A percentile compares a stretch with the other conserved stretches of the same genome.
Conservation (phyloP, 2,888 invertebrate genomes). For the Capitulum mitella region DNA sequence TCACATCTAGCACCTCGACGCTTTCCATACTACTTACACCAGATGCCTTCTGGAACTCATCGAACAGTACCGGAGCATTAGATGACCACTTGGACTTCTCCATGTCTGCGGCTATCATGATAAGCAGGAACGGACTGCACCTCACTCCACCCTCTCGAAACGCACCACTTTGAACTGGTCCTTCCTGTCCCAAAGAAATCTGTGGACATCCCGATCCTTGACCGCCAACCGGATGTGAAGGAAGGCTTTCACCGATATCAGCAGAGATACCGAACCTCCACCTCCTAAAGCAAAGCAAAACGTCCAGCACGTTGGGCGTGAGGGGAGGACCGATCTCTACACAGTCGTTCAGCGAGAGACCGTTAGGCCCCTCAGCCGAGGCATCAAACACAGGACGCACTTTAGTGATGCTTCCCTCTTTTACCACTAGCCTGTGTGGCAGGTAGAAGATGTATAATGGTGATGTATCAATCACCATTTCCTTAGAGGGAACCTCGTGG, state of each 20-base stretch:
- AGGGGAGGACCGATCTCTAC: background rate
- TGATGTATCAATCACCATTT: background rate
- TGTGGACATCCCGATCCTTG: background rate
- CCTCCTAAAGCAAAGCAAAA: background rate
- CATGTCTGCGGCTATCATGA: background rate
- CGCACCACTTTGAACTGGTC: background rate
- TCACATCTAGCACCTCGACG: background rate
- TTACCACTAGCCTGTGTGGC: background rate
- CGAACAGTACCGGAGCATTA: background rate
- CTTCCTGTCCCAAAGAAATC: background rate
- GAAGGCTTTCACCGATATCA: background rate
- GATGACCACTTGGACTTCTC: background rate
- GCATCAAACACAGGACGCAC: background rate
- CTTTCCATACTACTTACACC: background rate
- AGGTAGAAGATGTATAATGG: too few species aligned
- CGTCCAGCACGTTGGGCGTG: background rate
- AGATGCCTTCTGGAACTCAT: background rate
- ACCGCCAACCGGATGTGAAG: background rate
- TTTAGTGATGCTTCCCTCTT: background rate
- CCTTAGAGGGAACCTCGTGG: background rate
- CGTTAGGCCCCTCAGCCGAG: background rate
- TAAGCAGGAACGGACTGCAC: background rate
- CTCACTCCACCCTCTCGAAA: background rate
- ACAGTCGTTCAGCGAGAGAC: background rate
- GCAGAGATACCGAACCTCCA: background rate